Evolutionary conservation across 2,113 vertebrate genomes (phyloP), one percentile per base, ranked within the genome.

Genomic region (Anguilla japonica): DNA sequence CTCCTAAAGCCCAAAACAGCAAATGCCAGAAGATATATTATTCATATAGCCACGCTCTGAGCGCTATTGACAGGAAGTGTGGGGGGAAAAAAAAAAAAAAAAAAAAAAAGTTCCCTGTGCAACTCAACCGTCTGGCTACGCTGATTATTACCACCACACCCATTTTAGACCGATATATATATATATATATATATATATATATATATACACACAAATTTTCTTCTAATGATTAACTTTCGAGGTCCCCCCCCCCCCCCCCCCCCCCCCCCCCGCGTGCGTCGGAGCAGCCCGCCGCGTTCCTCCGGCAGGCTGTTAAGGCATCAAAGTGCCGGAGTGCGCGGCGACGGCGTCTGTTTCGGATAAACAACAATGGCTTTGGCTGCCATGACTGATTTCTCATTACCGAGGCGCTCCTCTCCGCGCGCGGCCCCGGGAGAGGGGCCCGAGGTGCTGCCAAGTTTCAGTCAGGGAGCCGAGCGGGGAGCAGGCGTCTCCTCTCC

Each of bases 11-110:
- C 84, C 84, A 63, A 78, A 82, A 41, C 83, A 56, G 86, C 84
- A 90, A 90, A 90, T 90, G 89, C 89, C 89, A 88, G 67, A 67
- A 63, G 84, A 90, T 90, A 85, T 85, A 88, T 90, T 90, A 90
- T 88, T 88, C 86, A 90, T 88, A 87, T 71, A 85, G 81, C 50
- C 84, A 79, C 22, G 40, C 75, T 84, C 50, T 53, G 53, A 50
- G 53, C 83, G 15, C 85, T 34, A 29, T 86, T 83, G 87, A 81
- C 71, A 26, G 83, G 22, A 46, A 60, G 86, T 18, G n/a, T 39
- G 50, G 56, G 53, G 81, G 18, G 16, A 34, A 34, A 34, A 34
- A 34, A 34, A 34, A 34, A 34, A 34, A 34, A n/a, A n/a, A n/a
- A n/a, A n/a, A n/a, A 71, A 16, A 63, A n/a, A 50, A 82, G 43